Evolutionary conservation across 2,797 vertebrate species (phyloP), one percentile per base, ranked within the genome.

Genomic region (Sebastes goodei): DNA sequence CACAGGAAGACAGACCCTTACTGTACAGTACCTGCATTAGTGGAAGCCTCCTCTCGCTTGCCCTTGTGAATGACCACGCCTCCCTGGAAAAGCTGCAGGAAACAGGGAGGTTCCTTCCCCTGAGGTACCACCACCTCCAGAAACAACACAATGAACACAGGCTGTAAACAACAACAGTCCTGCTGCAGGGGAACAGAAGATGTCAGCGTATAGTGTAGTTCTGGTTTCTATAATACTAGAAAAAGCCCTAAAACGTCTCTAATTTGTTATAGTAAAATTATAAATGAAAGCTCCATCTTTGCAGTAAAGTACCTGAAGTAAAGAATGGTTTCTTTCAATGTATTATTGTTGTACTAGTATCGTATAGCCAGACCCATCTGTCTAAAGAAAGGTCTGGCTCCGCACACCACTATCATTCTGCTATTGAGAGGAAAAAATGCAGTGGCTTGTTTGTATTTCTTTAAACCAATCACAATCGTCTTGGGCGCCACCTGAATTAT

Each of bases 31-130:
- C 96, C 96, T 92, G 93, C 30, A 23, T 53, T 72, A 46, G 80
- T 25, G 17, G 81, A 63, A 3, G 64, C 25, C 17, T 91, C 86
- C 17, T 93, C 94, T 70, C 92, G 74, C 35, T 88, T 87, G 42
- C 92, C 93, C 78, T 71, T 92, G 85, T 96, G 95, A 82, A 96
- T 85, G 33, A 96, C 88, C 89, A 97, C 85, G 27, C 93, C 93
- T 75, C 96, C 96, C 60, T 94, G 92, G 91, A 97, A 97, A 25
- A 97, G 94, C 90, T 96, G 96, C 82, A 97, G 93, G 87, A 97
- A 96, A 78, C 95, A 96, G 1, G 96, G 92, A 0, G 95, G 95
- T 55, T 97, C 96, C 53, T 92, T 80, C 35, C 96, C 96, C 91
- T 96, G 94, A 80, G 76, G 81, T 7, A 96, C 86, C 33, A 93